These are phyloP conservation scores for Adela reaumurella DNA, from an alignment of 2,888 invertebrate species.

Conservation along the genomic window DNA sequence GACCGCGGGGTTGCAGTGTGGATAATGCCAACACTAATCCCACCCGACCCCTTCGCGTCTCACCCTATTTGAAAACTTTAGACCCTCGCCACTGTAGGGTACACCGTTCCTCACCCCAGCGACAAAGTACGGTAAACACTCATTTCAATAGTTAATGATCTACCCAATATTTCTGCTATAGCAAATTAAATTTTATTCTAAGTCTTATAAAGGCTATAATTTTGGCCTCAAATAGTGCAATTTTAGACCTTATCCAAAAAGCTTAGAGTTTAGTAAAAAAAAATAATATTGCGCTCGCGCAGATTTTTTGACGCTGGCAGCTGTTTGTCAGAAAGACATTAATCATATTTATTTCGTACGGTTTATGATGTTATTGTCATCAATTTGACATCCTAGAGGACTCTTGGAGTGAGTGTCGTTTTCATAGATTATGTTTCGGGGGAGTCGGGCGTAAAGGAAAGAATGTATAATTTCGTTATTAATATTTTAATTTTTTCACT, in stretches of 20 bases:
- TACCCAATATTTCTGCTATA: not conserved
- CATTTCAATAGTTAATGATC: not conserved
- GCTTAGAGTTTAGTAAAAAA: not conserved
- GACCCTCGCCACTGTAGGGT: not conserved
- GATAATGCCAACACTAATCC: not conserved
- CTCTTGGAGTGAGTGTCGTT: slow-evolving; percentile 28
- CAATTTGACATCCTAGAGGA: slow-evolving; percentile 30
- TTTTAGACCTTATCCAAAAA: not conserved
- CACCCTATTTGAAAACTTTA: not conserved
- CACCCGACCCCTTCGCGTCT: not conserved
- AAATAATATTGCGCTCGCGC: not conserved
- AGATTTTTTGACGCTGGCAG: not conserved
- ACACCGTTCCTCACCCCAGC: not conserved
- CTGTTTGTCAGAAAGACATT: slow-evolving; percentile 14
- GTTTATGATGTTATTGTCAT: slow-evolving; percentile 29
- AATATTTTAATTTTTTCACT: not conserved
- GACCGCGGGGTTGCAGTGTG: not conserved
- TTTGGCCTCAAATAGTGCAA: too few relatives aligned
- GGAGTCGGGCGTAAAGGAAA: not conserved
- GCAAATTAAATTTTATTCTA: too few relatives aligned
- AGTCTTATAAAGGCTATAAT: too few relatives aligned
- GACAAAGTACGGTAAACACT: not conserved
- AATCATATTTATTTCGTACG: slow-evolving; percentile 25
- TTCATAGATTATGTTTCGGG: slow-evolving; percentile 18
- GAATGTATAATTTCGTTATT: too few relatives aligned